phyloP scores from a whole-genome alignment of 2,113 vertebrate genomes.

The Tenebrosternarchus preto region DNA sequence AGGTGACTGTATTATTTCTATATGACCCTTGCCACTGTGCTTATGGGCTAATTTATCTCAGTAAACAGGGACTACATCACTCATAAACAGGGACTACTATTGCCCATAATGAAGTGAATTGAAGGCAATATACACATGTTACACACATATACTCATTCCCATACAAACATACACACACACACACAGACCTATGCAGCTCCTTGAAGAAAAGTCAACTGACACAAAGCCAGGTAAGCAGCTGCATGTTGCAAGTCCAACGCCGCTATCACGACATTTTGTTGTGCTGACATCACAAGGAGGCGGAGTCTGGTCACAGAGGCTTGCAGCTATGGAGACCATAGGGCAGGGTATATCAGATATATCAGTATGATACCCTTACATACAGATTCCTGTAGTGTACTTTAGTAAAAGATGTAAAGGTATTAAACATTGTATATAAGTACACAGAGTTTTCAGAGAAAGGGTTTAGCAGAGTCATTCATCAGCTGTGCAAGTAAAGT shows the following conservation, averaged over 20 bases:
- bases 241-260: conserved; percentile 39
- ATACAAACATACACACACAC: conserved; percentile 25
- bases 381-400: too few relatives aligned
- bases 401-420: too few relatives aligned
- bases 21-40: background rate
- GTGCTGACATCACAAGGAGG: conserved; percentile 61
- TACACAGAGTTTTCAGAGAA: too few relatives aligned
- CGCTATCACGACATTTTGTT: conserved; percentile 37
- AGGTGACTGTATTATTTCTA: background rate
- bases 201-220: conserved; percentile 42
- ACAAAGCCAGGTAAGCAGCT: conserved; percentile 57
- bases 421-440: too few relatives aligned
- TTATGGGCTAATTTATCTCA: background rate
- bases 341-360: background rate
- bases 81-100: background rate
- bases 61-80: background rate
- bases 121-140: background rate
- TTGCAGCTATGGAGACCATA: conserved; percentile 45
- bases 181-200: conserved; percentile 67
- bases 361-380: too few relatives aligned
- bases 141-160: background rate
- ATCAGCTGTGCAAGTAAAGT: too few relatives aligned
- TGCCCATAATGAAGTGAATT: too few relatives aligned
- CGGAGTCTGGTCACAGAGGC: conserved; percentile 47
- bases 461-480: too few relatives aligned